Evolutionary conservation across 1,140 invertebrate species (phyloP).

Genomic region (Venturia canescens): DNA sequence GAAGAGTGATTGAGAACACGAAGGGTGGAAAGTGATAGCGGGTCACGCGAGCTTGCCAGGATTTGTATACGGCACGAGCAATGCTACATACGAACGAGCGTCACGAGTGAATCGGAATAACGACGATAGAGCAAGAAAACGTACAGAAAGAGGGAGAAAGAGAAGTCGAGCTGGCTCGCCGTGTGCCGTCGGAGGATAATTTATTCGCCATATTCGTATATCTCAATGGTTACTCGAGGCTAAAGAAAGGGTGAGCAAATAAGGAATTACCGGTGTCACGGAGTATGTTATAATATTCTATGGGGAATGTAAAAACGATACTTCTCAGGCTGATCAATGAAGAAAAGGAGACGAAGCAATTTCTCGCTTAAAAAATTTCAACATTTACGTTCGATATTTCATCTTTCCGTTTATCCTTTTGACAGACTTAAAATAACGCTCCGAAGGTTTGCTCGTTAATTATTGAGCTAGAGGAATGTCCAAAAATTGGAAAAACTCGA

Average conservation of each 20-base stretch:
- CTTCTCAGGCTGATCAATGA: background rate
- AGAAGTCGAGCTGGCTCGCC: background rate
- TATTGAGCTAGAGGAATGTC: no score
- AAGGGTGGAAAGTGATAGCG: slow-evolving; percentile 45
- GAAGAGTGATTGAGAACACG: slow-evolving; percentile 44
- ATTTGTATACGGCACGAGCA: slow-evolving; percentile 35
- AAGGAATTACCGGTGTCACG: slow-evolving; percentile 19
- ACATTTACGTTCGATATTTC: no score
- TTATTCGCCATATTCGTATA: slow-evolving; percentile 35
- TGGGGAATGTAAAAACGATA: background rate
- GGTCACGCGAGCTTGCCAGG: slow-evolving; percentile 46
- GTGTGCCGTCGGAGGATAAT: slow-evolving; percentile 6
- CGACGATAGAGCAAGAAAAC: slow-evolving; percentile 19
- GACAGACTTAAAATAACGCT: no score
- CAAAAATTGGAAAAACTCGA: no score
- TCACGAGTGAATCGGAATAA: slow-evolving; percentile 10
- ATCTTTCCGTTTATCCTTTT: no score
- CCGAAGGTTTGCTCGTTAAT: no score
- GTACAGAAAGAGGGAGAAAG: background rate
- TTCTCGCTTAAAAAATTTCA: no score
- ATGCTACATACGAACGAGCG: background rate
- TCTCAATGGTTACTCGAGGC: slow-evolving; percentile 28
- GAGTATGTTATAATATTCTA: background rate
- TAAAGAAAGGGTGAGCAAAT: slow-evolving; percentile 28
- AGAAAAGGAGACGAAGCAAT: no score